Evolutionary conservation across 2,888 invertebrate genomes (phyloP), one percentile per base, ranked within the genome.

Genomic region (Schrankia costaestrigalis): DNA sequence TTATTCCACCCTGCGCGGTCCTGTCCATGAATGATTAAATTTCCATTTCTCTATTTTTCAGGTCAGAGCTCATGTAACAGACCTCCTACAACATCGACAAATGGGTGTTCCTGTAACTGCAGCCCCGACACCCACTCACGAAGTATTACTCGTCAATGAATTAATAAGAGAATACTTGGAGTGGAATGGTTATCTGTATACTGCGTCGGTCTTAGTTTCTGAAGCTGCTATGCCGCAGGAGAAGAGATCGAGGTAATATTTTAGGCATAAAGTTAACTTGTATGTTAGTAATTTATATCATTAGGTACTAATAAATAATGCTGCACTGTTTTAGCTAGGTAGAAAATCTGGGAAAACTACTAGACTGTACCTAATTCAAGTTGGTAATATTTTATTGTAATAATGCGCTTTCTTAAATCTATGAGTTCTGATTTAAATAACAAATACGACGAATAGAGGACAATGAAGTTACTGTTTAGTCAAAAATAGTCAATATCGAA

Each of bases 131-230:
- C 80, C 79, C 0, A 39, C 70, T 0, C 63, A 68, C 0, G 85
- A 85, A 52, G 78, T 84, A 0, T 43, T 89, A 19, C 70, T 93
- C 1, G 78, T 92, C 24, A 93, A 93, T 54, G 92, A 93, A 60
- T 75, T 93, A 0, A 85, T 93, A 3, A 74, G 90, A 37, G 93
- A 93, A 63, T 93, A 93, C 61, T 69, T 93, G 2, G 88, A 90
- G 47, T 93, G 93, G 93, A 92, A 92, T 52, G 93, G 92, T 0
- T 93, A 93, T 52, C 78, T 91, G 13, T 93, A 93, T 49, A 90
- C 92, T 0, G 82, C 89, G 0, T 88, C 86, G 0, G 89, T 91
- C 14, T 78, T 91, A 73, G 59, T 71, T 14, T 84, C 90, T 24
- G 91, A 87, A 46, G 78, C 86, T 1, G 73, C 66, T 0, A 60